Evolutionary conservation across 2,888 invertebrate species (phyloP).

Genomic region (Cordilura impudica): DNA sequence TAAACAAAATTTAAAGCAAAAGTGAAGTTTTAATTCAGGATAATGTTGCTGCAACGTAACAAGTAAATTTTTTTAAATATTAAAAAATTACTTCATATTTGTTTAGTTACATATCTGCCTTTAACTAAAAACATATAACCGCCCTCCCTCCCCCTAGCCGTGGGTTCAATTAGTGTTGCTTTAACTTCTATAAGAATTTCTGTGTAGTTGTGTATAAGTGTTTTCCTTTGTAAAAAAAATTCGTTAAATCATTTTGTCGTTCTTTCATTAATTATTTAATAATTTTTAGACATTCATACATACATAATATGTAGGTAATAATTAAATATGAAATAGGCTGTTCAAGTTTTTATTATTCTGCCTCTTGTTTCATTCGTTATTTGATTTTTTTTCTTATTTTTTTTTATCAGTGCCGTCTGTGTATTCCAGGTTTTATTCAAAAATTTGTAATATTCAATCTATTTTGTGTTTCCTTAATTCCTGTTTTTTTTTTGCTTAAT

Average conservation of each 20-base stretch:
- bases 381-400: slow-evolving; percentile 3
- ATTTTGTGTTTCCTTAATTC: slow-evolving; percentile 1
- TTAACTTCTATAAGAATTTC: not conserved
- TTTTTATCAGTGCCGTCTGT: slow-evolving; percentile 42
- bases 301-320: too few species aligned
- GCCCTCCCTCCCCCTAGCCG: not conserved
- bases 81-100: not conserved
- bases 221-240: not conserved
- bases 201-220: slow-evolving; percentile 6
- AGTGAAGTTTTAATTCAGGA: slow-evolving; percentile 1
- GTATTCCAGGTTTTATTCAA: slow-evolving; percentile 50
- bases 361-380: not conserved
- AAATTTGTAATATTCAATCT: slow-evolving; percentile 23
- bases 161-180: not conserved
- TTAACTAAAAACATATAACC: not conserved
- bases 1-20: not conserved
- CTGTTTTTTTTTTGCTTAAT: not conserved
- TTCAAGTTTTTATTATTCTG: not conserved
- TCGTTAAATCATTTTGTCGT: not conserved
- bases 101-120: not conserved
- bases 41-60: slow-evolving; percentile 61
- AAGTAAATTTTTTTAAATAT: slow-evolving; percentile 50
- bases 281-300: too few species aligned
- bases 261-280: too few species aligned
- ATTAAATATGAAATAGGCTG: too few species aligned